phyloP scores from a whole-genome alignment of 1,140 invertebrate species.

The Belonocnema kinseyi region DNA sequence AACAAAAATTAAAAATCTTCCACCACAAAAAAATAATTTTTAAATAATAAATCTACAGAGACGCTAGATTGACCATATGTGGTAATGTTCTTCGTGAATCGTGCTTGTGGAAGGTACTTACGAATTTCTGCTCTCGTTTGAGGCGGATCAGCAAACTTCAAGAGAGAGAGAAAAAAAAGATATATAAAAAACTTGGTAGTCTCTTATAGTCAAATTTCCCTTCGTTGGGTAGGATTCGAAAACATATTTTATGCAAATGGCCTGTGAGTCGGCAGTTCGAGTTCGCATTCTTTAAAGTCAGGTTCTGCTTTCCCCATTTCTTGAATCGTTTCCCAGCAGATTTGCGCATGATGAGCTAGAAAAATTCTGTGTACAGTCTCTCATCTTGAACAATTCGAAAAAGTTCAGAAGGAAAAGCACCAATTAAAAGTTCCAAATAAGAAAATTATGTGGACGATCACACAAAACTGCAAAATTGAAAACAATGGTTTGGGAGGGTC shows the following conservation, averaged over 20 bases:
- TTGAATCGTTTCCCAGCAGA: not conserved
- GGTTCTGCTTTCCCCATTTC: not conserved
- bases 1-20: too few species aligned
- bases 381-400: not conserved
- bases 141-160: not conserved
- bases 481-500: too few species aligned
- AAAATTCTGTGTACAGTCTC: not conserved
- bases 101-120: not conserved
- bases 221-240: not conserved
- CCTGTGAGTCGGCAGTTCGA: not conserved
- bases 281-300: not conserved
- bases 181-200: not conserved
- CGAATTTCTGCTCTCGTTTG: not conserved
- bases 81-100: constrained; percentile 4
- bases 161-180: not conserved
- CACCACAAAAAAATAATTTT: too few species aligned
- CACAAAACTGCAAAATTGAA: too few species aligned
- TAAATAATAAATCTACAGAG: not conserved
- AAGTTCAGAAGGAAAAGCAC: not conserved
- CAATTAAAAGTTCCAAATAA: not conserved
- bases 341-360: constrained; percentile 12
- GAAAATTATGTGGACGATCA: too few species aligned
- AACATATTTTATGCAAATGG: constrained; percentile 1
- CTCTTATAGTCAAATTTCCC: not conserved
- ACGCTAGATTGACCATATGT: not conserved